These are phyloP conservation scores for Phylloscopus trochilus DNA, from an alignment of 2,113 vertebrate species.

Conservation along the genomic window DNA sequence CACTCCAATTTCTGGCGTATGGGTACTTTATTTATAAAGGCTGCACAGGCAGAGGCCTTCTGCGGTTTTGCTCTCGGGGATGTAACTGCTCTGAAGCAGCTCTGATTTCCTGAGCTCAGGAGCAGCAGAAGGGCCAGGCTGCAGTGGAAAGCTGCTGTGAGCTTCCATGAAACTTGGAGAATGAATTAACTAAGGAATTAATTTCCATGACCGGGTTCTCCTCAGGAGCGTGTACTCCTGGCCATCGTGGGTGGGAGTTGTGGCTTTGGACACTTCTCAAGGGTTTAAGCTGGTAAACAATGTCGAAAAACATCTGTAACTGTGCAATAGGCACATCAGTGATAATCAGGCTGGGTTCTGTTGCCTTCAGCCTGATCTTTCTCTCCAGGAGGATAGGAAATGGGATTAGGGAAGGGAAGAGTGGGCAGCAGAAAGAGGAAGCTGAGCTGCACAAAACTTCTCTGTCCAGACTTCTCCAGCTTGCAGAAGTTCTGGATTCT, in stretches of 20 bases:
- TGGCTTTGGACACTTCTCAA: not conserved
- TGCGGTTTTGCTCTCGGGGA: not conserved
- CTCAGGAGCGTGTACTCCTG: not conserved
- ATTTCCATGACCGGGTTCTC: not conserved
- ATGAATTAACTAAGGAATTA: not conserved
- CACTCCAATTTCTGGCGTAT: not conserved
- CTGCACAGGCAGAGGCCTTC: not conserved
- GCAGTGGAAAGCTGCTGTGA: not conserved
- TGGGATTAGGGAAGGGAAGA: not conserved
- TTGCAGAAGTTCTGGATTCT: not conserved
- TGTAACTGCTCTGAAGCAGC: not conserved
- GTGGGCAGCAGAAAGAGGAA: not conserved
- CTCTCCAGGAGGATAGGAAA: not conserved
- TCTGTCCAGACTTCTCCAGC: accelerated
- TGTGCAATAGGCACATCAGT: not conserved
- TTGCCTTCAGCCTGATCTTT: not conserved
- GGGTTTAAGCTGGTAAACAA: not conserved
- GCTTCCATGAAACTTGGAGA: not conserved
- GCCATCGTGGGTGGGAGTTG: not conserved
- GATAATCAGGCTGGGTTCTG: not conserved
- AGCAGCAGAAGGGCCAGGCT: not conserved
- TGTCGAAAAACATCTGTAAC: not conserved
- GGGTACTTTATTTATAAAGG: not conserved
- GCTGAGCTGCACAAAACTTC: not conserved
- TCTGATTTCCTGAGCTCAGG: not conserved